Base-by-base conservation (phyloP, 2,113 vertebrate genomes). In the Gymnocephalus cernua region DNA sequence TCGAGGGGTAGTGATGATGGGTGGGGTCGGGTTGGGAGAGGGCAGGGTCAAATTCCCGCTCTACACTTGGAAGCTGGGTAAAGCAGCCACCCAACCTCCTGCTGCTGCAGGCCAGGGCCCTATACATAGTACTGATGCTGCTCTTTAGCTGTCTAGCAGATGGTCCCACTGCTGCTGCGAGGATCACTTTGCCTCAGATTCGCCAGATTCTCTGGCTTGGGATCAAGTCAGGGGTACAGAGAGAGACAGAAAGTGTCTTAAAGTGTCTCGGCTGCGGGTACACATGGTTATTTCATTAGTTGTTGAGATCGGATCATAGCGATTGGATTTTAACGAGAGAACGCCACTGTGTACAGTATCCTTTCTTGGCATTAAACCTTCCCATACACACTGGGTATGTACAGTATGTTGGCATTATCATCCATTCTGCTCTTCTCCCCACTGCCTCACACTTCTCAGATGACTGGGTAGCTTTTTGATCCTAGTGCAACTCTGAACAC, bases 41-140 rank as follows among this genome's bases (percentile, higher is more conserved):
- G 87, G 77, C 74, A 89, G 89, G 88, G 90, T 94, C 87, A 93
- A 83, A 90, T 92, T 94, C 79, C 85, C 63, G 10, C 79, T 91
- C 78, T 79, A 54, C 84, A 80, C 87, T 90, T 90, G 91, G 85
- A 79, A 78, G 88, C 70, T 71, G 84, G 80, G 47, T 82, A 14
- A 84, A 78, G 54, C 73, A 67, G 82, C 86, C 78, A 84, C 86
- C 88, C 87, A 83, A 85, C 83, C 88, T 89, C 88, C 78, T 88
- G 86, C 84, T 50, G 75, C 91, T 74, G 69, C 85, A 79, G 86
- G 67, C 82, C 69, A 48, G 38, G 23, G 80, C 70, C 95, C 95
- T 96, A 95, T 95, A 96, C 94, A 96, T 97, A 97, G 95, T 88
- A 83, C 91, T 94, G 95, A 90, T 93, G 93, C 57, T 94, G 80